phyloP scores from a whole-genome alignment of 2,113 vertebrate genomes.

The Philantomba maxwellii region DNA sequence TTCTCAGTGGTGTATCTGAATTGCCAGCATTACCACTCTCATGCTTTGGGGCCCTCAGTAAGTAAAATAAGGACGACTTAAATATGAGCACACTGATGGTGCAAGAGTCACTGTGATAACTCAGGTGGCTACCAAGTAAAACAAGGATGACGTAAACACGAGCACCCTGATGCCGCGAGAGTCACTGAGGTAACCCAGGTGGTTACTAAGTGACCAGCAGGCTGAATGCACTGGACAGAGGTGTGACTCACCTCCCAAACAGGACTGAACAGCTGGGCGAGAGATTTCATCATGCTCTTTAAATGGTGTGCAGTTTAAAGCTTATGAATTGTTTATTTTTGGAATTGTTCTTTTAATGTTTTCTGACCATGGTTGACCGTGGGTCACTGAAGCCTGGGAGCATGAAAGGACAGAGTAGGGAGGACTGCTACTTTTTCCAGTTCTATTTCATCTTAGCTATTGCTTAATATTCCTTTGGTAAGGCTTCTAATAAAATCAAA shows the following conservation, averaged over 20 bases:
- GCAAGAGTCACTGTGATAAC: background rate
- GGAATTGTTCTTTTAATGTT: background rate
- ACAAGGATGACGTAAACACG: background rate
- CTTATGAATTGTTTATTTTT: background rate
- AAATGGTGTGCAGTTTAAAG: background rate
- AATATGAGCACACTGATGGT: background rate
- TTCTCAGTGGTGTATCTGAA: background rate
- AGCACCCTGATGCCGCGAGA: fast-evolving
- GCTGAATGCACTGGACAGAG: background rate
- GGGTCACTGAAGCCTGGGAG: background rate
- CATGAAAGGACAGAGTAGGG: background rate
- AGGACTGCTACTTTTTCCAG: background rate
- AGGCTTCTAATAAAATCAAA: background rate
- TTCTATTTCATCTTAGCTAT: background rate
- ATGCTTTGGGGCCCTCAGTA: background rate
- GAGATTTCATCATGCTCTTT: background rate
- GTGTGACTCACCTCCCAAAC: background rate
- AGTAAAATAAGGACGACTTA: background rate
- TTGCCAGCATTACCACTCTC: background rate
- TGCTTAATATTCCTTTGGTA: background rate
- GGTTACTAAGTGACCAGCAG: background rate
- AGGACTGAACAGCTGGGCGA: background rate
- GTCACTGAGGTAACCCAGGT: background rate
- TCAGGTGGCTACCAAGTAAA: background rate
- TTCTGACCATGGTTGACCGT: background rate